Evolutionary conservation across 1,140 invertebrate species (phyloP), one percentile per base, ranked within the genome.

Genomic region (Trichonephila clavipes): DNA sequence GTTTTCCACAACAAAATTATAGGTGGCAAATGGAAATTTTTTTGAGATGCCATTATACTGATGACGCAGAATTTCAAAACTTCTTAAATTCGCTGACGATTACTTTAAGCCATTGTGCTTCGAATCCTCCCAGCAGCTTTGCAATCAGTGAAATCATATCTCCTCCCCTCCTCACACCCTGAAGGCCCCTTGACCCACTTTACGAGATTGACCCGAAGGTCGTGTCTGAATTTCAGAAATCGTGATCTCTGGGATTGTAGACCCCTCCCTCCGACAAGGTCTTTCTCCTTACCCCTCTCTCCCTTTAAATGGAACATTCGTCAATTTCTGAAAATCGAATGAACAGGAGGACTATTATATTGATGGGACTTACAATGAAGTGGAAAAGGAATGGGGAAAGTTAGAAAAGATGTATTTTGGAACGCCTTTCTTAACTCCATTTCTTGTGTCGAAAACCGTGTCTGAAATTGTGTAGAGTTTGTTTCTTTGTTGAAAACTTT

Each of bases 161-260:
- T 88, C 87, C 64, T n/a, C 87, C 34, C 61, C 21, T 19, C 69
- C 44, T 2, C 14, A 51, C 51, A 51, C 51, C 51, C 51, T 51
- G 51, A 51, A 28, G 87, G 87, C 87, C 87, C 87, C 87, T 88
- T 88, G 87, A 88, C 87, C 87, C 64, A 88, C 87, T 88, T 88
- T 88, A 88, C 40, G 64, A 88, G 87, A 69, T 88, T 88, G 61
- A 88, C 61, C 87, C 21, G 18, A 66, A 88, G 64, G 87, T 51
- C 64, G 64, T 12, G 10, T 28, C 87, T 40, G 62, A 44, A 69
- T 69, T 69, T 88, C 21, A 88, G 64, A 69, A 66, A 88, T 88
- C 87, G 87, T 88, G 87, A 88, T 88, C 87, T 69, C n/a, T 44
- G 58, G 85, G 24, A 59, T 62, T 44, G 18, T 83, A 24, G 14